Percentiles rank a stretch among this genome's conserved stretches.
phyloP scores from a whole-genome alignment of 2,113 vertebrate species.

The Merops nubicus region DNA sequence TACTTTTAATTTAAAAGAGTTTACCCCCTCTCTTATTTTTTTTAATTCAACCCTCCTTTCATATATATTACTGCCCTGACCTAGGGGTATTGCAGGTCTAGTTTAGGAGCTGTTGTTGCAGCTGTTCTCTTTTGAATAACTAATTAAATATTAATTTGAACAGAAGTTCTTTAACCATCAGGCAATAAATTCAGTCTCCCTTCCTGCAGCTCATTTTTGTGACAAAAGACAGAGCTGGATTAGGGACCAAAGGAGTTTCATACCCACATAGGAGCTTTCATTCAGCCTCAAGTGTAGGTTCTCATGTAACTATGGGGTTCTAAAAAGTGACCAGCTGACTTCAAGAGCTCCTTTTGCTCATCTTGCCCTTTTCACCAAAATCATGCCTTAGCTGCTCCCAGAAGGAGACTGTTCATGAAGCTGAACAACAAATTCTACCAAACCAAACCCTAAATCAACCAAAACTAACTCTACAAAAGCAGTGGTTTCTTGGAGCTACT shows the following conservation, averaged over 20 bases:
- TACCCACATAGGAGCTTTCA: background rate
- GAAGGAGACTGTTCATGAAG: background rate
- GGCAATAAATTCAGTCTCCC: background rate
- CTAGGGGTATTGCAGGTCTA: background rate
- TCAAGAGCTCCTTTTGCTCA: background rate
- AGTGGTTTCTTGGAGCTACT: background rate
- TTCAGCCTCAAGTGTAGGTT: background rate
- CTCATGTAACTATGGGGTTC: background rate
- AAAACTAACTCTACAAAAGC: background rate
- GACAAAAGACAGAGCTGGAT: background rate
- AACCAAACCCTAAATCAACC: background rate
- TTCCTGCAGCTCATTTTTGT: background rate
- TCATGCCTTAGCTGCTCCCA: background rate
- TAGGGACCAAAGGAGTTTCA: background rate
- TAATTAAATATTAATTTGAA: conserved; percentile 25
- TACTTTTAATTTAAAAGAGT: conserved; percentile 16
- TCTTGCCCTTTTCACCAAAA: background rate
- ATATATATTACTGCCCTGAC: background rate
- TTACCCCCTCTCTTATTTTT: background rate
- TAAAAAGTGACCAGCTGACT: background rate
- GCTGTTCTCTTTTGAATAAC: background rate
- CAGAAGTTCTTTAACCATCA: background rate
- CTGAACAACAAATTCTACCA: background rate
- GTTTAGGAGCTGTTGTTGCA: background rate
- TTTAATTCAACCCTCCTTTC: background rate